Base-by-base conservation (phyloP, 2,797 vertebrate species). In the Poeciliopsis paucimaculata region DNA sequence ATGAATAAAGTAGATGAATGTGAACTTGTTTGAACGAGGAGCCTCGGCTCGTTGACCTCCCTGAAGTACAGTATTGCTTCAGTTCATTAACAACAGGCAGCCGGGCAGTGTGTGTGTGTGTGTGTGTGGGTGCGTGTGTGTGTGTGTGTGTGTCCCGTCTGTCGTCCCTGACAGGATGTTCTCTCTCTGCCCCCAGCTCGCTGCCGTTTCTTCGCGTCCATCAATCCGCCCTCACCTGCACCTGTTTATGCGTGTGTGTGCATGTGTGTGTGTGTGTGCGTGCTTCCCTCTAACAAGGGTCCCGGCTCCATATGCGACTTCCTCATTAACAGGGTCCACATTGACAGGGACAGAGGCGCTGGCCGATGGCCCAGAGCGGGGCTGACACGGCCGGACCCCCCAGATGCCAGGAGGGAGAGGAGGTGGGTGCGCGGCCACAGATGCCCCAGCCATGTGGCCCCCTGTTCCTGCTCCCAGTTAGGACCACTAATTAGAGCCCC, bases 301-400 rank as follows among this genome's bases (percentile, higher is more conserved):
- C 94, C 84, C 91, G 81, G 45, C 90, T 94, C 95, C 95, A 96
- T 96, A 96, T 96, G 95, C 93, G 94, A 93, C 94, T 94, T 91
- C 90, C 94, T 96, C 94, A 96, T 96, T 96, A 96, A 93, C 86
- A 74, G 89, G 68, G 87, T 86, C 92, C 92, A 87, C 90, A 92
- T 45, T 94, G 94, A 95, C 94, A 94, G 92, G 91, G 93, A 93
- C 93, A 90, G 93, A 90, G 93, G 87, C 89, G 86, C 90, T 94
- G 94, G 93, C 92, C 92, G 78, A 80, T 89, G 92, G 91, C 92
- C 92, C 93, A 92, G 90, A 90, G 92, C 87, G 23, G 84, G 80
- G 80, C 86, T 92, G 93, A 93, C 92, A 92, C 89, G 26, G 62
- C 90, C 88, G 89, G 89, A 89, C 90, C 89, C 68, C 91, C 92